Percentiles rank a stretch among this genome's conserved stretches.
These are phyloP conservation scores for Mesocricetus auratus DNA, from an alignment of 2,113 vertebrate genomes.

Conservation along the genomic window DNA sequence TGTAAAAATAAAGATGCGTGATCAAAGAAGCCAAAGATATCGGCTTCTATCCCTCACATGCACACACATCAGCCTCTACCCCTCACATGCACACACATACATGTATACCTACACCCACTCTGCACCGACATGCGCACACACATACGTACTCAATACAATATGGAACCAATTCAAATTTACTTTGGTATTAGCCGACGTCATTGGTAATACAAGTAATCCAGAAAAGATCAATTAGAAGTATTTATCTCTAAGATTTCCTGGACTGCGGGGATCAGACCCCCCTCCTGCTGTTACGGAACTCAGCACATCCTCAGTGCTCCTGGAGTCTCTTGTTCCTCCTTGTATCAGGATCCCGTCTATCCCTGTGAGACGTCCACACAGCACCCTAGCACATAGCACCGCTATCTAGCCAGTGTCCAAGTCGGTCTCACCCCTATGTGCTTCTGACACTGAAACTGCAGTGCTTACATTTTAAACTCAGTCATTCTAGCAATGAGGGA, in stretches of 20 bases:
- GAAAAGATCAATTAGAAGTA: neutral
- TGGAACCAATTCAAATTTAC: neutral
- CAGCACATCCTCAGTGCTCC: neutral
- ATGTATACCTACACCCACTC: no score
- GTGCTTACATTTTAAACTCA: neutral
- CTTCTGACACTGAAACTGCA: neutral
- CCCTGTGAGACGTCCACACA: neutral
- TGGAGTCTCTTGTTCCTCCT: neutral
- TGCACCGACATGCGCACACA: neutral
- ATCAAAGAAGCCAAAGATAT: neutral
- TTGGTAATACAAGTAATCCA: neutral
- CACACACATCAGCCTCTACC: neutral
- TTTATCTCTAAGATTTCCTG: neutral
- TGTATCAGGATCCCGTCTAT: neutral
- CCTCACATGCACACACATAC: no score
- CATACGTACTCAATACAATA: no score
- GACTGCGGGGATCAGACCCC: neutral
- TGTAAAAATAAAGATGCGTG: no score
- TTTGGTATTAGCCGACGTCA: neutral
- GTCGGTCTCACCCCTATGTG: neutral
- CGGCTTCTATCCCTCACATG: neutral
- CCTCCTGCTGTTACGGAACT: neutral
- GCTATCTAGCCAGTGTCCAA: neutral
- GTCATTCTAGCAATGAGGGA: conserved; percentile 18
- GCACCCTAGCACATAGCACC: neutral